Base-by-base conservation (phyloP, 2,888 invertebrate genomes). In the Griposia aprilina region DNA sequence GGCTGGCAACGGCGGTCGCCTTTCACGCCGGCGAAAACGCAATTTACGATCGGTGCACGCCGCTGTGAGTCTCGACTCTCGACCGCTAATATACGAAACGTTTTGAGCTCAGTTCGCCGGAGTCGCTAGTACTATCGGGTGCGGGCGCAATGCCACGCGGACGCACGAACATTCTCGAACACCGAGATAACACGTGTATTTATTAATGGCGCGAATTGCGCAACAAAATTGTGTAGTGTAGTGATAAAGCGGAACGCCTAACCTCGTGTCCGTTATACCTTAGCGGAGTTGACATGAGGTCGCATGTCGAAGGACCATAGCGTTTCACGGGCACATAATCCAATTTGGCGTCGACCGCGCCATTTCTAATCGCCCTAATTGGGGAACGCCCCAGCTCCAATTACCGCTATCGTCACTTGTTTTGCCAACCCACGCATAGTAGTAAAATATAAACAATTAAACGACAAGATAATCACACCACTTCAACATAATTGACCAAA, bases 141-240 rank as follows among this genome's bases (percentile, higher is more conserved):
- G 93, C 92, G 91, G 88, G 90, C 92, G 92, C 92, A 93, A 84
- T 89, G 92, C 92, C 93, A 93, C 93, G 94, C 93, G 93, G 92
- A 87, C 91, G 89, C 88, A 86, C 87, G 95, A 96, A 95, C 91
- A 85, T 96, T 96, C 96, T 95, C 93, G 96, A 96, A 95, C 88
- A 89, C 76, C 83, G 90, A 93, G 94, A 95, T 95, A 95, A 94
- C 95, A 94, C 94, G 93, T 95, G 94, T 94, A 91, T 92, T 92
- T 92, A 93, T 91, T 93, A 92, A 93, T 89, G 89, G 90, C 91
- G 90, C 85, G 87, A 93, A 93, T 94, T 95, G 94, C 94, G 94
- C 94, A 95, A 95, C 90, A 87, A 89, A 90, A 90, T 77, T 84
- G 81, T 76, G 57, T 80, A 87, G 81, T 76, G 57, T 80, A 87